A percentile compares a stretch with the other conserved stretches of the same genome.
phyloP scores from a whole-genome alignment of 2,888 invertebrate genomes.

The Shargacucullia verbasci region DNA sequence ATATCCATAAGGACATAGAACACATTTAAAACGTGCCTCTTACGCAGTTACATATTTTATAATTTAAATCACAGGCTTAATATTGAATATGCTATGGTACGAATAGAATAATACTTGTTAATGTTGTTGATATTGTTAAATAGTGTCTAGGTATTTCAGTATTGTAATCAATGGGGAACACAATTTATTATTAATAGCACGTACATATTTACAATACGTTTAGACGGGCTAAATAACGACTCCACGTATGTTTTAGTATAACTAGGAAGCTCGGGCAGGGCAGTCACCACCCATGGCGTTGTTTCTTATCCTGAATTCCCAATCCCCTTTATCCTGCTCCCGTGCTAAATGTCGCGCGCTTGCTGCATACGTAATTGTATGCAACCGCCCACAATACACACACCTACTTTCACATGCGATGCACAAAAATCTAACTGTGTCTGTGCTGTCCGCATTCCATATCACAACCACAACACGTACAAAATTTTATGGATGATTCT shows the following conservation, averaged over 20 bases:
- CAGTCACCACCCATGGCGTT: slow-evolving; percentile 78
- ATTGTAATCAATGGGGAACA: no score
- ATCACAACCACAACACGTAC: slow-evolving; percentile 24
- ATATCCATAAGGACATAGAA: no score
- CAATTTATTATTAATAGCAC: no score
- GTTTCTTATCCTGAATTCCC: slow-evolving; percentile 77
- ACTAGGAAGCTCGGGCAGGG: slow-evolving; percentile 7
- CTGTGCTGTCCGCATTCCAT: slow-evolving; percentile 59
- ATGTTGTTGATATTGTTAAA: no score
- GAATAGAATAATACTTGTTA: no score
- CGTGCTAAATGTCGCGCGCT: slow-evolving; percentile 76
- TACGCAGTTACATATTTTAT: background rate
- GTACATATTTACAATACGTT: no score
- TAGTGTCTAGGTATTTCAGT: no score
- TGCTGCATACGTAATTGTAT: slow-evolving; percentile 77
- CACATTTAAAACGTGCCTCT: background rate
- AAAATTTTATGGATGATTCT: slow-evolving; percentile 36
- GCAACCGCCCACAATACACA: slow-evolving; percentile 54
- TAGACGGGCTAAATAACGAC: no score
- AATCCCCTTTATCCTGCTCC: slow-evolving; percentile 74
- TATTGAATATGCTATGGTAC: no score
- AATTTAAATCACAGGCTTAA: background rate
- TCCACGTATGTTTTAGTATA: no score
- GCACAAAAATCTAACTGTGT: slow-evolving; percentile 75
- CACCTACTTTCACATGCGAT: slow-evolving; percentile 71